These are phyloP conservation scores for Myrmophylax atrothorax DNA, from an alignment of 2,113 vertebrate genomes.

Conservation along the genomic window DNA sequence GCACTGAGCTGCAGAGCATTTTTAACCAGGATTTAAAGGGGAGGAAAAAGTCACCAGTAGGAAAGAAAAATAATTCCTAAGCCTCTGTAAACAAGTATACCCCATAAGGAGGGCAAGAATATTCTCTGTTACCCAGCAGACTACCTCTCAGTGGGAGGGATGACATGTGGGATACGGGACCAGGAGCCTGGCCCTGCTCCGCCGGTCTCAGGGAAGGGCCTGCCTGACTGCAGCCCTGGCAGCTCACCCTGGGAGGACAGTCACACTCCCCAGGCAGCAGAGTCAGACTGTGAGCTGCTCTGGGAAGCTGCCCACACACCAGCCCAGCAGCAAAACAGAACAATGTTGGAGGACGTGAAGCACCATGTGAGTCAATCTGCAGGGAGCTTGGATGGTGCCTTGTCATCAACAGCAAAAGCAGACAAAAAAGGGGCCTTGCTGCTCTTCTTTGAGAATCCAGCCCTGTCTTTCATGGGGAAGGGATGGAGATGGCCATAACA, in stretches of 20 bases:
- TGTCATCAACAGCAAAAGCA: neutral
- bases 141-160: neutral
- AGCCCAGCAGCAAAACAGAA: fast-evolving
- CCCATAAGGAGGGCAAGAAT: neutral
- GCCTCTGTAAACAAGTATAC: neutral
- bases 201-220: neutral
- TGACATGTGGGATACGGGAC: fast-evolving
- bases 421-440: neutral
- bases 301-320: neutral
- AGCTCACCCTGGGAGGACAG: neutral
- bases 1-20: neutral
- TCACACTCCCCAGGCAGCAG: neutral
- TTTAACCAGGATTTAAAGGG: constrained; percentile 1
- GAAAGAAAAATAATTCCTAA: constrained; percentile 1
- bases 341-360: neutral
- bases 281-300: fast-evolving
- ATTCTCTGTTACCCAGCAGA: neutral
- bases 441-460: neutral
- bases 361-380: fast-evolving
- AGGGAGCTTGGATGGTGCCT: neutral
- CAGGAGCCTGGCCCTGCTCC: neutral
- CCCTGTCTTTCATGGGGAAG: fast-evolving
- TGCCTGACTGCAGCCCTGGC: neutral
- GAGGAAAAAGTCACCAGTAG: constrained; percentile 13
- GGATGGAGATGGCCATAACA: neutral